These are phyloP conservation scores for Paracanthobrama guichenoti DNA, from an alignment of 2,113 vertebrate genomes.

Conservation along the genomic window DNA sequence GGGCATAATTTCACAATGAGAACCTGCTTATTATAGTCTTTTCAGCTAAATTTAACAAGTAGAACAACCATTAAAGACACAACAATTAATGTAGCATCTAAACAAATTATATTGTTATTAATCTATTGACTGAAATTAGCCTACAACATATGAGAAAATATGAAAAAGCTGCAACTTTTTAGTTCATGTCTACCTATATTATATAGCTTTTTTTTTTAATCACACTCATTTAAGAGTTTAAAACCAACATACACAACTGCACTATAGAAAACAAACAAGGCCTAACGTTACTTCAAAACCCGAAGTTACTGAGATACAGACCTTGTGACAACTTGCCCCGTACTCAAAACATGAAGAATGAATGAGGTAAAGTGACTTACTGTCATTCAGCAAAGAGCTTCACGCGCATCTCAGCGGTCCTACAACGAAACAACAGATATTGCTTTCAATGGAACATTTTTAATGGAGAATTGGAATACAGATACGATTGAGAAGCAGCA, in stretches of 20 bases:
- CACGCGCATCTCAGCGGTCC: background rate
- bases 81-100: background rate
- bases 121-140: background rate
- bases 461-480: background rate
- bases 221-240: too few species aligned
- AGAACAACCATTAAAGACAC: background rate
- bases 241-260: background rate
- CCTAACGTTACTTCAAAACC: background rate
- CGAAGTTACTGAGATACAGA: background rate
- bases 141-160: background rate
- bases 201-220: background rate
- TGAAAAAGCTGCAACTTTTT: background rate
- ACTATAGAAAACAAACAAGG: background rate
- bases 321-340: background rate
- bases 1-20: background rate
- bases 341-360: background rate
- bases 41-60: too few species aligned
- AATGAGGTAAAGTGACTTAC: conserved; percentile 2
- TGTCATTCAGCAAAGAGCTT: background rate
- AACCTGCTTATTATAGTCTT: too few species aligned
- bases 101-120: background rate
- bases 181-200: background rate
- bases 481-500: background rate
- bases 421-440: background rate
- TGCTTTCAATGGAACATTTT: background rate